phyloP scores from a whole-genome alignment of 2,888 invertebrate species.

The Napeogenes sylphis region DNA sequence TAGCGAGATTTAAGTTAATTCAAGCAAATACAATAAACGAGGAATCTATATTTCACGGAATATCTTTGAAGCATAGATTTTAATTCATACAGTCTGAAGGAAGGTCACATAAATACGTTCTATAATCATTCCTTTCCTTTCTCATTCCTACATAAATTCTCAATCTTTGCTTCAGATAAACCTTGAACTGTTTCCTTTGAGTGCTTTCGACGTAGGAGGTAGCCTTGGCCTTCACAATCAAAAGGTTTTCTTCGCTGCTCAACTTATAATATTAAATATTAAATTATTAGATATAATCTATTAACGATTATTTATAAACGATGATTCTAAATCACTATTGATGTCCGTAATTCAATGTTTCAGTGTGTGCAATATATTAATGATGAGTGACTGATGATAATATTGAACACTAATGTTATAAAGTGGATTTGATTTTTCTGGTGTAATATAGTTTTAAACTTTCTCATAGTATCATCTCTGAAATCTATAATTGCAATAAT shows the following conservation, averaged over 20 bases:
- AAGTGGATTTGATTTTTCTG: too few species aligned
- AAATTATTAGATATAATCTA: background rate
- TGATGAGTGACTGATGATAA: too few species aligned
- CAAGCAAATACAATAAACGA: background rate
- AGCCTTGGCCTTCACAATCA: constrained; percentile 55
- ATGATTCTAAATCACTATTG: too few species aligned
- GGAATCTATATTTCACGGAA: constrained; percentile 2
- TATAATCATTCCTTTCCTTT: constrained; percentile 31
- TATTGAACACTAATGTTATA: too few species aligned
- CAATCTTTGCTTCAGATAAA: constrained; percentile 41
- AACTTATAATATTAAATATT: constrained; percentile 21
- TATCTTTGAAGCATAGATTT: background rate
- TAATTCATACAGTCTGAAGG: background rate
- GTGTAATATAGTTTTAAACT: too few species aligned
- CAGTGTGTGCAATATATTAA: too few species aligned
- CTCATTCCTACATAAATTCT: constrained; percentile 36
- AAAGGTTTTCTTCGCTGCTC: constrained; percentile 33
- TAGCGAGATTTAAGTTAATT: background rate
- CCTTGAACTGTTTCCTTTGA: constrained; percentile 57
- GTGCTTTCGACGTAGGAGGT: constrained; percentile 49
- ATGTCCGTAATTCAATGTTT: too few species aligned
- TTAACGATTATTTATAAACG: too few species aligned
- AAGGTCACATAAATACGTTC: constrained; percentile 4
- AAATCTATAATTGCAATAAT: too few species aligned
- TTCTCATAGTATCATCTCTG: too few species aligned